These are phyloP conservation scores for Anagyrus pseudococci DNA, from an alignment of 2,888 invertebrate species.

Conservation along the genomic window DNA sequence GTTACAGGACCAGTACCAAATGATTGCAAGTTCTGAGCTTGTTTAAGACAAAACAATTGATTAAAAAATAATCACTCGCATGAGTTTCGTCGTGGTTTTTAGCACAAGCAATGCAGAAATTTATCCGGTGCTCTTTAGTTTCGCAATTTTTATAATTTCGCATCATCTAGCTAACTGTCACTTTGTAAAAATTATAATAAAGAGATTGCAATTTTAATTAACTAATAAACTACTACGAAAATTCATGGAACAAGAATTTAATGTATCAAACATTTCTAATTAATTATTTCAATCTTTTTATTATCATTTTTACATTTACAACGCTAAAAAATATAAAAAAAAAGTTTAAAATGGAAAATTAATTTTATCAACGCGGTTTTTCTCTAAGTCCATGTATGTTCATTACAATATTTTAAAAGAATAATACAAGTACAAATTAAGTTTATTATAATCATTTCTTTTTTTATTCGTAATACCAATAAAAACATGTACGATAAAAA, in stretches of 20 bases:
- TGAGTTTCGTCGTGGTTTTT: conserved; percentile 17
- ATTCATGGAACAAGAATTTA: neutral
- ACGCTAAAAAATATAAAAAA: too few species aligned
- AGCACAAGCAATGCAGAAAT: conserved; percentile 5
- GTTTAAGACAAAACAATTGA: conserved; percentile 22
- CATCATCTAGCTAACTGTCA: neutral
- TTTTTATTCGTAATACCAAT: neutral
- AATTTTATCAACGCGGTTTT: too few species aligned
- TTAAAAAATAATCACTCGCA: conserved; percentile 30
- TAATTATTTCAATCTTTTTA: neutral
- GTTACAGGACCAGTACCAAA: conserved; percentile 10
- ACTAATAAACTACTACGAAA: neutral
- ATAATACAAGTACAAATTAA: neutral
- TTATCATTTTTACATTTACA: conserved; percentile 1
- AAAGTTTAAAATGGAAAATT: too few species aligned
- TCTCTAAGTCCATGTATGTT: too few species aligned
- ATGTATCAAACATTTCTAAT: neutral
- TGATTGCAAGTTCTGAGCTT: conserved; percentile 18
- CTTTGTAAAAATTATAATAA: neutral
- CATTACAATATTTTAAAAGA: neutral
- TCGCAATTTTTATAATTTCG: conserved; percentile 16
- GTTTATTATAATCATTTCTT: neutral
- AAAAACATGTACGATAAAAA: neutral
- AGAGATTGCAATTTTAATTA: neutral
- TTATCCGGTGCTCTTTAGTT: conserved; percentile 13